Percentiles rank a stretch among this genome's conserved stretches.
These are phyloP conservation scores for Pristionchus mayeri DNA, from an alignment of 2,888 invertebrate genomes.

Conservation along the genomic window DNA sequence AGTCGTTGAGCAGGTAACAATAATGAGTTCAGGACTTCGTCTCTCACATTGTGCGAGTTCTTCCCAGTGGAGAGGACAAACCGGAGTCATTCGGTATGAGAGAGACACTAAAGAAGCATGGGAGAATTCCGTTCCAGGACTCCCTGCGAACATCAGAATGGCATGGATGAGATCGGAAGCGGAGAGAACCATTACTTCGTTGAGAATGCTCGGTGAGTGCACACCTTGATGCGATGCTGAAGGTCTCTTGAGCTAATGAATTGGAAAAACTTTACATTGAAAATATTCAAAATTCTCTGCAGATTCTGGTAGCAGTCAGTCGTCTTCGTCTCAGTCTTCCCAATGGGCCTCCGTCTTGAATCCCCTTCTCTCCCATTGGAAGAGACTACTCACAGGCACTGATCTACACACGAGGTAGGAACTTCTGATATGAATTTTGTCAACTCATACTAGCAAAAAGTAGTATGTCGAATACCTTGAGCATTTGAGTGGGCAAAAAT, in stretches of 20 bases:
- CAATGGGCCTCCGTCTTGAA: conserved; percentile 27
- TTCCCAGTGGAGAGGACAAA: conserved; percentile 61
- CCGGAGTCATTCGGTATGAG: conserved; percentile 6
- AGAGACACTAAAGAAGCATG: not conserved
- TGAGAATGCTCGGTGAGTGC: conserved; percentile 77
- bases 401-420: conserved; percentile 43
- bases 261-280: not conserved
- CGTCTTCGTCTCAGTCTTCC: not conserved
- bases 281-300: not conserved
- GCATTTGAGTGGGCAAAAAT: not conserved
- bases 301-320: conserved; percentile 1
- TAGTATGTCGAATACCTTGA: no score
- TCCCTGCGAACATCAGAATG: conserved; percentile 89
- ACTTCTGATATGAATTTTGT: no score
- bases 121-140: conserved; percentile 82
- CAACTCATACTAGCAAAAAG: no score
- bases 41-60: conserved; percentile 82
- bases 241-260: not conserved
- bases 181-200: conserved; percentile 81
- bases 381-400: conserved; percentile 37
- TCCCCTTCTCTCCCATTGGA: conserved; percentile 42
- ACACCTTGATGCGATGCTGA: not conserved
- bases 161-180: conserved; percentile 86
- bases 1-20: no score
- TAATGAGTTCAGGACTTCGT: conserved; percentile 72